Evolutionary conservation across 2,797 vertebrate species (phyloP), one percentile per base, ranked within the genome.

Genomic region (Austrolebias charrua): DNA sequence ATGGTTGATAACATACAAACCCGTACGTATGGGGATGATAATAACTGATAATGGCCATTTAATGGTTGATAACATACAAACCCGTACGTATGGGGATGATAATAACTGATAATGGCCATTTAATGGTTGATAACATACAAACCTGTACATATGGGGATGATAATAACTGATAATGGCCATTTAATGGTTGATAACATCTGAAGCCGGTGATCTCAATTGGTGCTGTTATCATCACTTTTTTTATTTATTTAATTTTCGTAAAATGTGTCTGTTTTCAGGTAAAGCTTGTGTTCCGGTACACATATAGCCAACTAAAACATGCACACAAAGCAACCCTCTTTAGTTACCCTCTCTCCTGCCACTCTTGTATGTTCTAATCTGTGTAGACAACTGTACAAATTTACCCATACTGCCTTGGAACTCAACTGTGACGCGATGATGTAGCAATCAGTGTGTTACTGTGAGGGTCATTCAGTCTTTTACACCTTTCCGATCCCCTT

Each of bases 361-460:
- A 81, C 83, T 86, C 86, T 79, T 89, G 84, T 87, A 82, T 85
- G 79, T 83, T 84, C 75, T 89, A 87, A 89, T 91, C 88, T 91
- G 89, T 89, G 87, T 90, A 81, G 83, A 91, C 90, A 89, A 87
- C 89, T 89, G 85, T 88, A 84, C 89, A 90, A 85, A 89, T 90
- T 86, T 90, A 87, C 85, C 86, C 86, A 89, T 90, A 88, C 81
- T 89, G 86, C 76, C 83, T 82, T 83, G 83, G 81, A 88, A 84
- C 80, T 88, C 77, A 85, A 85, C 87, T 90, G 88, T 91, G 89
- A 92, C 80, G 56, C 75, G 80, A 88, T 85, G 86, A 88, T 88
- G 85, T 88, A 83, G 88, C 86, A 88, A 88, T 91, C 89, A 89
- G 86, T 82, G 84, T 87, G 87, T 90, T 87, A 90, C 90, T 91